phyloP scores from a whole-genome alignment of 1,140 invertebrate species.

The Sycophaga agraensis region DNA sequence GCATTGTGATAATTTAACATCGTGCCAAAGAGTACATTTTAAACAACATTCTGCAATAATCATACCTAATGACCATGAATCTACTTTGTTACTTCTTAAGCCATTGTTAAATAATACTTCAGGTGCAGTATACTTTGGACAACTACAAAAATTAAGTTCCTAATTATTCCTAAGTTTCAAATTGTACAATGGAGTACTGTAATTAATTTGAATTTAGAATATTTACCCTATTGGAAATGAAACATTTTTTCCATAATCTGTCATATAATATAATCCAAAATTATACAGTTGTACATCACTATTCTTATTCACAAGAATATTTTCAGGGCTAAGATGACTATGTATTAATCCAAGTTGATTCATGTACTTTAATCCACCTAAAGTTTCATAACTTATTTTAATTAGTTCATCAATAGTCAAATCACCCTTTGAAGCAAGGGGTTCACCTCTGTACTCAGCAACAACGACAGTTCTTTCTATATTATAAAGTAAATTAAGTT shows the following conservation, averaged over 20 bases:
- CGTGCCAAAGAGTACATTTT: slow-evolving; percentile 67
- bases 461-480: slow-evolving; percentile 88
- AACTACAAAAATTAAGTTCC: slow-evolving; percentile 51
- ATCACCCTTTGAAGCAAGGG: slow-evolving; percentile 53
- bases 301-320: slow-evolving; percentile 76
- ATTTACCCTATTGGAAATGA: slow-evolving; percentile 87
- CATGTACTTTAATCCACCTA: slow-evolving; percentile 74
- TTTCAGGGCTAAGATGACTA: slow-evolving; percentile 79
- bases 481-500: slow-evolving; percentile 37
- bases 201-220: neutral
- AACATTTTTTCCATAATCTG: slow-evolving; percentile 78
- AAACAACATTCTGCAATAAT: slow-evolving; percentile 79
- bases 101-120: slow-evolving; percentile 73
- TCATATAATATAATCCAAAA: slow-evolving; percentile 92
- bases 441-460: slow-evolving; percentile 79
- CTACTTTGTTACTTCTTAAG: slow-evolving; percentile 69
- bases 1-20: slow-evolving; percentile 71
- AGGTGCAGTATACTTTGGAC: slow-evolving; percentile 81
- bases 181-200: neutral
- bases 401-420: slow-evolving; percentile 59
- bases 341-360: slow-evolving; percentile 75
- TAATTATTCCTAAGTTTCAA: slow-evolving; percentile 26
- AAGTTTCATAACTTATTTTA: slow-evolving; percentile 68
- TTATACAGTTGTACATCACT: slow-evolving; percentile 84
- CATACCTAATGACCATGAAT: slow-evolving; percentile 91